These are phyloP conservation scores for Falco punctatus DNA, from an alignment of 2,113 vertebrate species.

Conservation along the genomic window DNA sequence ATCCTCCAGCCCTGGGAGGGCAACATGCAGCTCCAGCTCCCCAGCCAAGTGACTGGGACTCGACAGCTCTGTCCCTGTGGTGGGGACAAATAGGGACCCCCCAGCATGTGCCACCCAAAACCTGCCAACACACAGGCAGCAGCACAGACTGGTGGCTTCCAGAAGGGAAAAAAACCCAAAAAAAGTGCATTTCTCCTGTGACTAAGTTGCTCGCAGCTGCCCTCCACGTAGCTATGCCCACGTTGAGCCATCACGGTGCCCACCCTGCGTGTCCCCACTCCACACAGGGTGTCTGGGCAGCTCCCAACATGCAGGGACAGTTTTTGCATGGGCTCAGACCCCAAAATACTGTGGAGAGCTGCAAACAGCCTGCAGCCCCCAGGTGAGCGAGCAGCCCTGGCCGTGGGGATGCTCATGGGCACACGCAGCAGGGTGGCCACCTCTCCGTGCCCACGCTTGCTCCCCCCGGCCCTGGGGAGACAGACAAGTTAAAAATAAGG, in stretches of 20 bases:
- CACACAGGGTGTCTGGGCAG: background rate
- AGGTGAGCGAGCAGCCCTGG: background rate
- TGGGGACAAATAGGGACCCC: background rate
- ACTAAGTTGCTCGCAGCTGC: background rate
- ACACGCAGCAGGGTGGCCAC: background rate
- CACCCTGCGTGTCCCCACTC: fast-evolving
- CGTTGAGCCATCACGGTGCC: background rate
- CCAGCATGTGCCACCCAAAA: background rate
- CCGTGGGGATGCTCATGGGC: background rate
- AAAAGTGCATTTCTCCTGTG: background rate
- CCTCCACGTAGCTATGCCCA: fast-evolving
- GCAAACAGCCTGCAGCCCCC: background rate
- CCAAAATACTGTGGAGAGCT: fast-evolving
- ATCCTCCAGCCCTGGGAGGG: background rate
- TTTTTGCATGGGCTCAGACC: background rate
- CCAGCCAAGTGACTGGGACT: background rate
- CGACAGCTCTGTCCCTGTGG: background rate
- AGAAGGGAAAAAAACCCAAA: background rate
- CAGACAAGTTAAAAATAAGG: constrained; percentile 47
- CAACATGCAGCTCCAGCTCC: background rate
- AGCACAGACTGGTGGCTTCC: fast-evolving
- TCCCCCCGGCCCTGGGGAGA: background rate
- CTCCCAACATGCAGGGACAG: background rate
- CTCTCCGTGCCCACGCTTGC: fast-evolving
- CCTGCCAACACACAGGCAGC: background rate